These are phyloP conservation scores for Halictus rubicundus DNA, from an alignment of 1,140 invertebrate genomes.

Conservation along the genomic window DNA sequence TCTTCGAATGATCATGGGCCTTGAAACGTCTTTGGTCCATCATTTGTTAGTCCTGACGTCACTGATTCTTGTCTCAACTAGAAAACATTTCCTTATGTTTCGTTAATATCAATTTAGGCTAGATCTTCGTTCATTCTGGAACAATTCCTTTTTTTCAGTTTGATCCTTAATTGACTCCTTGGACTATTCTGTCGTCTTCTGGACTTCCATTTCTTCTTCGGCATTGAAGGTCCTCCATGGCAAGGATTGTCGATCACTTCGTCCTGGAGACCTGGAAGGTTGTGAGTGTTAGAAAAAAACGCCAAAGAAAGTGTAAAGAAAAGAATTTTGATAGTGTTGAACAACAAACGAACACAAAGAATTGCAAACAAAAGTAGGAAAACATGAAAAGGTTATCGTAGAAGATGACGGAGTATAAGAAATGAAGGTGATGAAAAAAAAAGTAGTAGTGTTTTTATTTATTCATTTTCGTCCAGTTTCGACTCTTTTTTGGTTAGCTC, in stretches of 20 bases:
- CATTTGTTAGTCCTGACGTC: neutral
- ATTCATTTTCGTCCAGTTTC: conserved; percentile 8
- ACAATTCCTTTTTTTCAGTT: neutral
- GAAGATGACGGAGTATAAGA: neutral
- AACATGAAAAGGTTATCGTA: neutral
- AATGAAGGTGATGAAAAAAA: neutral
- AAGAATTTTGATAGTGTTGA: conserved; percentile 21
- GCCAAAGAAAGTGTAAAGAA: conserved; percentile 46
- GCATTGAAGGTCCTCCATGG: neutral
- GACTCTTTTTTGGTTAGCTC: neutral
- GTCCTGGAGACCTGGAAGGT: conserved; percentile 71
- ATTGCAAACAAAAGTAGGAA: neutral
- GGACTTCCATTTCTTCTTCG: neutral
- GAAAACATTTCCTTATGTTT: neutral
- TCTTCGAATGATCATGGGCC: neutral
- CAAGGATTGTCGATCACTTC: neutral
- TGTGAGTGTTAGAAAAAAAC: conserved; percentile 79
- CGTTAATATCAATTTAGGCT: neutral
- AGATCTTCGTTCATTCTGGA: neutral
- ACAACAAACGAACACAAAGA: neutral
- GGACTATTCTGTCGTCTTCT: neutral
- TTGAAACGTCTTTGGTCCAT: neutral
- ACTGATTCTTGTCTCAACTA: neutral
- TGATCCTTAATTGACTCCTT: neutral
- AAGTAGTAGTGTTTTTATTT: neutral